Evolutionary conservation across 2,888 invertebrate species (phyloP), one percentile per base, ranked within the genome.

Genomic region (Leptopilina drosophilae): DNA sequence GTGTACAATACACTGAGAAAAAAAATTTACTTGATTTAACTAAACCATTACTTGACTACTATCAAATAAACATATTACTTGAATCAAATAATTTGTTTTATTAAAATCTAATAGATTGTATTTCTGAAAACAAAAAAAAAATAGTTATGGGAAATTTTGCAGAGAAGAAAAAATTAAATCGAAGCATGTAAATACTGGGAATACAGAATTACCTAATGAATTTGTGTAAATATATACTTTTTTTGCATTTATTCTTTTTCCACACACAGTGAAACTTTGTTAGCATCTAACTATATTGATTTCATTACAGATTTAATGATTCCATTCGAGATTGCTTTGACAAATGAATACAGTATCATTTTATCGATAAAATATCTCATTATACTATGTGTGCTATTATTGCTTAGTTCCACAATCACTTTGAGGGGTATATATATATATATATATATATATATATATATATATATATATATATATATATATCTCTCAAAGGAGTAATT

Each of bases 301-400:
- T 69, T 53, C 67, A 73, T 73, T 73, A 73, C n/a, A 73, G 69
- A 56, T 73, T 73, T 56, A 73, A 49, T 33, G 56, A 73, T 73
- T 73, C n/a, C n/a, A 53, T 73, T 73, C 15, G 14, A 53, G 69
- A 73, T 73, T 73, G 14, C 69, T 73, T 73, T 73, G 69, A 73
- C 69, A 73, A 73, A 73, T 73, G 69, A 73, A 73, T 73, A 53
- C n/a, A 56, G 69, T 73, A 73, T 73, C 26, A 49, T 73, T 73
- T 56, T 56, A 73, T 73, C 69, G 69, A 73, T 73, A 33, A 56
- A 73, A 56, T 56, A 73, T 73, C 69, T 73, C 33, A 73, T 56
- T 73, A 56, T 56, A 73, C 69, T 69, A 53, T 73, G 26, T 53
- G 53, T 53, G 53, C 69, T 33, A 73, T 73, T 73, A 73, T 53